Percentiles rank a stretch among this genome's conserved stretches.
Conservation (phyloP, 1,140 invertebrate species). For the Mactra quadrangularis region DNA sequence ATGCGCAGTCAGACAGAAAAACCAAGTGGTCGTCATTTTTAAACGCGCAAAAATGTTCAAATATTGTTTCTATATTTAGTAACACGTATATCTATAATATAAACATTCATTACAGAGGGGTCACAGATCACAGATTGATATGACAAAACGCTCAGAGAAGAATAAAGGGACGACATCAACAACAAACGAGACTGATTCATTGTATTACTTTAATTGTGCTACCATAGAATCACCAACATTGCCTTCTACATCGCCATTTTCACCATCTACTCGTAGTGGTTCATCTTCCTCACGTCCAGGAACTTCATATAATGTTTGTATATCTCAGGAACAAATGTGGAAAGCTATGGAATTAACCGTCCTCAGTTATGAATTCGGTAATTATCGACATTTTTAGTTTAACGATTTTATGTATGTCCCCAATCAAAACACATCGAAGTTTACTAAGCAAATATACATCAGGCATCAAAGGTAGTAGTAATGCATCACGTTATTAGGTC, state of each 20-base stretch:
- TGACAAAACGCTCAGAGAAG: background rate
- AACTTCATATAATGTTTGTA: constrained; percentile 45
- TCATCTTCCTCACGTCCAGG: constrained; percentile 23
- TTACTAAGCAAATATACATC: too few relatives aligned
- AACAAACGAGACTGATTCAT: constrained; percentile 33
- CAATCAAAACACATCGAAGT: too few relatives aligned
- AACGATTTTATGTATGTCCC: too few relatives aligned
- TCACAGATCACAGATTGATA: constrained; percentile 6
- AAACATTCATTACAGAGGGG: constrained; percentile 27
- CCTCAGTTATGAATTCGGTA: constrained; percentile 66
- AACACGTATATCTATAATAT: background rate
- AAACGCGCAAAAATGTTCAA: too few relatives aligned
- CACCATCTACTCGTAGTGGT: background rate
- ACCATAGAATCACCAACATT: background rate
- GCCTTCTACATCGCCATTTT: background rate
- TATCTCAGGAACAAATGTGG: constrained; percentile 63
- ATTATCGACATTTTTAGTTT: too few relatives aligned
- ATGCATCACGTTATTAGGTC: too few relatives aligned
- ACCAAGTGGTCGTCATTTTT: too few relatives aligned
- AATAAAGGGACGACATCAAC: background rate
- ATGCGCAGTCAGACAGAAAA: too few relatives aligned
- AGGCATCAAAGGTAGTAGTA: too few relatives aligned
- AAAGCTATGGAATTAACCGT: constrained; percentile 65
- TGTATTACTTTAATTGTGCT: constrained; percentile 55
- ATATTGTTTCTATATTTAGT: too few relatives aligned